Evolutionary conservation across 2,797 vertebrate species (phyloP).

Genomic region (Eleutherodactylus coqui): DNA sequence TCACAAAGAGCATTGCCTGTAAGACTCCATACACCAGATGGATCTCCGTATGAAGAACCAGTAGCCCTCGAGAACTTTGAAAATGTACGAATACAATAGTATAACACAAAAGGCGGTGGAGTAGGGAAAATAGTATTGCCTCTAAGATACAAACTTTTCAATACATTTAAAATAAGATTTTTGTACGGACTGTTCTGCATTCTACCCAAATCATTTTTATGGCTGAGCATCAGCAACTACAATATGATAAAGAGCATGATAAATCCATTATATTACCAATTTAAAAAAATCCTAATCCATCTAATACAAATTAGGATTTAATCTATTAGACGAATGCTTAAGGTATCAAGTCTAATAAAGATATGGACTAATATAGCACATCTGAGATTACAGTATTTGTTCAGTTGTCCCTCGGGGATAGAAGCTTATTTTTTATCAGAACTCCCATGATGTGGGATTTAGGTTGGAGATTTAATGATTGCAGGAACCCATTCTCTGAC

Average conservation of each 20-base stretch:
- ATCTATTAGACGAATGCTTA: not conserved
- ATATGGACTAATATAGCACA: conserved; percentile 19
- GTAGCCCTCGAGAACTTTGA: no score
- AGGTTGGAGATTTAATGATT: conserved; percentile 41
- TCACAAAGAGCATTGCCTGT: no score
- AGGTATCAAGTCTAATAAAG: conserved; percentile 49
- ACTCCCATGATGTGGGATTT: conserved; percentile 56
- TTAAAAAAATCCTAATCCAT: conserved; percentile 20
- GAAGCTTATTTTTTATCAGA: conserved; percentile 45
- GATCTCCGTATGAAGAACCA: no score
- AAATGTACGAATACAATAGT: not conserved
- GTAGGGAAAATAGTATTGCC: not conserved
- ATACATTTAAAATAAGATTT: not conserved
- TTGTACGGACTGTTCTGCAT: not conserved
- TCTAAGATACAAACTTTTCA: not conserved
- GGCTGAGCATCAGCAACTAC: not conserved
- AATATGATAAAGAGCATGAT: not conserved
- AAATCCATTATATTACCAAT: conserved; percentile 17
- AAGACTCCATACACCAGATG: no score
- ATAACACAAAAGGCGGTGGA: not conserved
- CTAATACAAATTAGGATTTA: conserved; percentile 47
- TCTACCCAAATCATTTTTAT: not conserved
- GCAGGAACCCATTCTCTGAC: conserved; percentile 9
- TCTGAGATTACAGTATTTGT: conserved; percentile 43
- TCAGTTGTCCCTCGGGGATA: conserved; percentile 26